phyloP scores from a whole-genome alignment of 2,888 invertebrate genomes.

The Drosophila nr. fundita region DNA sequence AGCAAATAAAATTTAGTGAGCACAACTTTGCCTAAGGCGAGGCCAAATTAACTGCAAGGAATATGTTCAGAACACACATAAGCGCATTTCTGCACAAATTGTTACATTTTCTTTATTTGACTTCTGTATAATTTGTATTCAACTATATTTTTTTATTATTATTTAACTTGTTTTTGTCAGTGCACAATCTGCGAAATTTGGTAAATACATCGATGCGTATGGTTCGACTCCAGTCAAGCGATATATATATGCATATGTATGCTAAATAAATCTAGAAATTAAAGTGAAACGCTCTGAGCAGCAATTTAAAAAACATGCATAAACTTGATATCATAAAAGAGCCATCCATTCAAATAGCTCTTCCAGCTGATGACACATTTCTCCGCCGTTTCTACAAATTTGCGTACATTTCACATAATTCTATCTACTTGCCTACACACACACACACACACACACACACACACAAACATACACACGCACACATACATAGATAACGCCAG shows the following conservation, averaged over 20 bases:
- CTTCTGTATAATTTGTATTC: neutral
- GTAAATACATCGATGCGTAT: neutral
- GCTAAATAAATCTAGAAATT: slow-evolving; percentile 5
- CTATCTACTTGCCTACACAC: slow-evolving; percentile 37
- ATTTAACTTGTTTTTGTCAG: neutral
- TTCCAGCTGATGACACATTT: slow-evolving; percentile 46
- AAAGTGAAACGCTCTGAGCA: neutral
- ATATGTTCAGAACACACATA: neutral
- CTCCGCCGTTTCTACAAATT: slow-evolving; percentile 59
- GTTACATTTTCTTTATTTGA: neutral
- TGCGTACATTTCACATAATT: slow-evolving; percentile 73
- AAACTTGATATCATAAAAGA: slow-evolving; percentile 50
- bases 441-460: neutral
- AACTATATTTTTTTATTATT: neutral
- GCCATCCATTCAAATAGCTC: slow-evolving; percentile 61
- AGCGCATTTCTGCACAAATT: neutral
- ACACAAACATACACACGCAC: neutral
- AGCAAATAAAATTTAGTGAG: slow-evolving; percentile 51
- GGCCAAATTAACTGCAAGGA: slow-evolving; percentile 6
- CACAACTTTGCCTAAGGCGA: slow-evolving; percentile 21
- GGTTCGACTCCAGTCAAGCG: neutral
- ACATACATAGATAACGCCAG: slow-evolving; percentile 11
- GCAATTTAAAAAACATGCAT: slow-evolving; percentile 30
- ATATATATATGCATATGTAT: neutral
- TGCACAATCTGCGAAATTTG: neutral